Conservation (phyloP, 2,113 vertebrate genomes). For the Progne subis region DNA sequence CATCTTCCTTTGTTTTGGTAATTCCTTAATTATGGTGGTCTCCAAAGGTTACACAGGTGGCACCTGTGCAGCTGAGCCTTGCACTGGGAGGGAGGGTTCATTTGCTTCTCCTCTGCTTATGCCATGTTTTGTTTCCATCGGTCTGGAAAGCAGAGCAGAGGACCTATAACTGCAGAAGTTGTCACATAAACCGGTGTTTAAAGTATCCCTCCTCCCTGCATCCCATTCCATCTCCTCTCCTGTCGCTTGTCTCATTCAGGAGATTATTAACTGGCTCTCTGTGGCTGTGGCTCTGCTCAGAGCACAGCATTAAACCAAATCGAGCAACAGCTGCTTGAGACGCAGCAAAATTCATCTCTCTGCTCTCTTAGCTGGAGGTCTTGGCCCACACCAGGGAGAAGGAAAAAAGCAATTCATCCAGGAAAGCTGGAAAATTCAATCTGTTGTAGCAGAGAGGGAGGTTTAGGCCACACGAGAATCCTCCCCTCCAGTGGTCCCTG, state of each 20-base stretch:
- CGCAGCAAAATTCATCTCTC: not conserved
- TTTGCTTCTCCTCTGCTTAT: not conserved
- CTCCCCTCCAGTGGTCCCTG: not conserved
- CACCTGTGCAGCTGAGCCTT: not conserved
- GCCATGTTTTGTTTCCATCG: not conserved
- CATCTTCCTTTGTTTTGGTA: not conserved
- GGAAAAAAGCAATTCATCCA: not conserved
- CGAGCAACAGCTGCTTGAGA: conserved; percentile 7
- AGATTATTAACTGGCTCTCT: not conserved
- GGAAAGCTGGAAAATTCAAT: not conserved
- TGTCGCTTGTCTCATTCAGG: not conserved
- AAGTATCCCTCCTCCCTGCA: not conserved
- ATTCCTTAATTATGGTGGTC: not conserved
- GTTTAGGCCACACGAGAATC: not conserved
- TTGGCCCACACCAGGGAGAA: not conserved
- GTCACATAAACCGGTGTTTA: conserved; percentile 6
- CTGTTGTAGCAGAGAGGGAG: not conserved
- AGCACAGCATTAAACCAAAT: not conserved
- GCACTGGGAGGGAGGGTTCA: not conserved
- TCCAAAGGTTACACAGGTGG: not conserved
- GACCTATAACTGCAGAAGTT: not conserved
- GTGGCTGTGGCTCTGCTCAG: not conserved
- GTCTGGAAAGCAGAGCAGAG: not conserved
- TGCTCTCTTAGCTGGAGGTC: not conserved
- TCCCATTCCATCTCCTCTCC: not conserved